These are phyloP conservation scores for Crocuta crocuta DNA, from an alignment of 2,113 vertebrate genomes.

Conservation along the genomic window DNA sequence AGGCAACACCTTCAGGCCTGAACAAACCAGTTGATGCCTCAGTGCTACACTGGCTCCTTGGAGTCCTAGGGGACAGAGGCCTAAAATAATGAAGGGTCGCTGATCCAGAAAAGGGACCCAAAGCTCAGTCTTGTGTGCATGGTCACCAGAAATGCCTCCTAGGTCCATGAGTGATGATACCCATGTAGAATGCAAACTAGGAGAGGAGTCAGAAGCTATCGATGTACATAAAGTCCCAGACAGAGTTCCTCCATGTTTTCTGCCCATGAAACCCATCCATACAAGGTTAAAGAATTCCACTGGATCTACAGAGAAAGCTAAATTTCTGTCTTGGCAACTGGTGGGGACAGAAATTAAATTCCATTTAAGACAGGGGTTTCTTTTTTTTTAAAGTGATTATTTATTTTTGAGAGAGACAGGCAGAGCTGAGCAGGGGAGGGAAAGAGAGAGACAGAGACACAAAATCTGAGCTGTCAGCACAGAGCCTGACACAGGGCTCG, in stretches of 20 bases:
- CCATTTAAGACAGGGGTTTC: background rate
- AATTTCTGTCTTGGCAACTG: background rate
- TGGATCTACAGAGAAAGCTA: background rate
- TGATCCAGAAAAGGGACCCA: background rate
- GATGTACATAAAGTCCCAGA: background rate
- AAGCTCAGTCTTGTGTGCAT: fast-evolving
- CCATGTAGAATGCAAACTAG: background rate
- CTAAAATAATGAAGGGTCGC: fast-evolving
- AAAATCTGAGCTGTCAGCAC: no score
- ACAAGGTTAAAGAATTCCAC: background rate
- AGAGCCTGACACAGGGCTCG: no score
- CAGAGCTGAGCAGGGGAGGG: no score
- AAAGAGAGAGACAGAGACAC: no score
- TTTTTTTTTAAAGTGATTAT: no score
- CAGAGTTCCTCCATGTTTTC: background rate
- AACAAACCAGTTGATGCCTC: background rate
- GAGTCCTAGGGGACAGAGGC: background rate
- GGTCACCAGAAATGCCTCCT: background rate
- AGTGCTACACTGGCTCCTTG: background rate
- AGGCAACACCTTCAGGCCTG: background rate
- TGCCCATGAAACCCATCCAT: background rate
- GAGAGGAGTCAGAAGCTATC: background rate
- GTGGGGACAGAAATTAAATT: background rate
- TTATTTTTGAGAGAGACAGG: no score
- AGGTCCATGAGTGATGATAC: background rate